These are phyloP conservation scores for Centropyge bicolor DNA, from an alignment of 2,797 vertebrate species.

Conservation along the genomic window DNA sequence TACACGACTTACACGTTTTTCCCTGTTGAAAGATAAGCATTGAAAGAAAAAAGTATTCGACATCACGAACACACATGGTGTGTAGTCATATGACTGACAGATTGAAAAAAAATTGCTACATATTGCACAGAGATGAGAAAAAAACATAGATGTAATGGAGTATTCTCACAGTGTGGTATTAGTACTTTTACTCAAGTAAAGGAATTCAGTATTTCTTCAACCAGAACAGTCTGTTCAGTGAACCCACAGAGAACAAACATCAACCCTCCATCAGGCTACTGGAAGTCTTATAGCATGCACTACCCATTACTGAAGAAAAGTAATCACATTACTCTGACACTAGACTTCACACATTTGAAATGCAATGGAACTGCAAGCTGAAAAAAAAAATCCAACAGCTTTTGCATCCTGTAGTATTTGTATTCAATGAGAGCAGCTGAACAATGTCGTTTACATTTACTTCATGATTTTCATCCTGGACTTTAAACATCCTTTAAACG, in stretches of 20 bases:
- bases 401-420: background rate
- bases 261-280: background rate
- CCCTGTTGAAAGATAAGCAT: too few relatives aligned
- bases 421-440: slow-evolving; percentile 5
- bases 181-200: too few relatives aligned
- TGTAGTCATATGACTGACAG: too few relatives aligned
- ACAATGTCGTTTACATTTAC: slow-evolving; percentile 22
- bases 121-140: too few relatives aligned
- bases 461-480: slow-evolving; percentile 26
- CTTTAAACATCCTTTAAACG: slow-evolving; percentile 29
- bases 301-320: background rate
- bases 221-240: background rate
- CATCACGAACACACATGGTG: too few relatives aligned
- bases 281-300: background rate
- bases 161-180: too few relatives aligned
- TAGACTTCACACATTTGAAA: background rate
- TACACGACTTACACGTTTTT: too few relatives aligned
- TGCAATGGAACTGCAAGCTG: background rate
- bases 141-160: too few relatives aligned
- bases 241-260: background rate
- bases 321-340: background rate
- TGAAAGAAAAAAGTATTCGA: too few relatives aligned
- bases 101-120: too few relatives aligned
- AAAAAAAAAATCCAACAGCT: background rate
- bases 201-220: too few relatives aligned